These are phyloP conservation scores for Tubulanus polymorphus DNA, from an alignment of 2,888 invertebrate genomes.

Conservation along the genomic window DNA sequence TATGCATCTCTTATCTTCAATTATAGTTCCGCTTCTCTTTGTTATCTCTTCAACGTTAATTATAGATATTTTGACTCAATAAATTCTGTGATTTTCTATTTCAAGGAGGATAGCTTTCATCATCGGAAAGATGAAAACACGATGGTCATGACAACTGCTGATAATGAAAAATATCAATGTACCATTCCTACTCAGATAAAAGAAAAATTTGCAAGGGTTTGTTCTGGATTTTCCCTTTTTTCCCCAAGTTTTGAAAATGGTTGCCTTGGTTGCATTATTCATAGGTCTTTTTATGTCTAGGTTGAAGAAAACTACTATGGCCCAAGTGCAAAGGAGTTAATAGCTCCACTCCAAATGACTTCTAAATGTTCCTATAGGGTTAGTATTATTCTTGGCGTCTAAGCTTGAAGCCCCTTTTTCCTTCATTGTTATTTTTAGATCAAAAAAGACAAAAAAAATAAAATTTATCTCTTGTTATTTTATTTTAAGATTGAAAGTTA, in stretches of 20 bases:
- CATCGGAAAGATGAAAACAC: constrained; percentile 55
- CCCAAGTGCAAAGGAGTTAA: constrained; percentile 71
- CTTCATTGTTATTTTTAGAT: too few species aligned
- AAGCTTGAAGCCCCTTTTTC: too few species aligned
- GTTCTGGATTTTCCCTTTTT: too few species aligned
- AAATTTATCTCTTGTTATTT: too few species aligned
- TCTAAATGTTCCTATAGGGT: constrained; percentile 76
- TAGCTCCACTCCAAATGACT: constrained; percentile 72
- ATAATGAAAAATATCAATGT: constrained; percentile 81
- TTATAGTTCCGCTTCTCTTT: not conserved
- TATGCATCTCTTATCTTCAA: not conserved
- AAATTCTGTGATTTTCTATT: not conserved
- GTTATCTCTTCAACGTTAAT: not conserved
- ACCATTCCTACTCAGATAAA: constrained; percentile 65
- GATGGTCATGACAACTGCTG: constrained; percentile 68
- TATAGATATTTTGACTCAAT: not conserved
- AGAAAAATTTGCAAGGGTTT: constrained; percentile 36
- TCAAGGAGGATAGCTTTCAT: too few species aligned
- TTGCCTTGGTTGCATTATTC: too few species aligned
- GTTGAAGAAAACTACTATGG: constrained; percentile 54
- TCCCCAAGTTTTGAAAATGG: too few species aligned
- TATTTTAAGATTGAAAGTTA: constrained; percentile 59
- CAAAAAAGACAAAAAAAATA: too few species aligned
- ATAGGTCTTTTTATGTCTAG: constrained; percentile 19
- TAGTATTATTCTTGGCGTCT: constrained; percentile 14